Conservation (phyloP, 2,797 vertebrate genomes). For the Lacerta agilis region DNA sequence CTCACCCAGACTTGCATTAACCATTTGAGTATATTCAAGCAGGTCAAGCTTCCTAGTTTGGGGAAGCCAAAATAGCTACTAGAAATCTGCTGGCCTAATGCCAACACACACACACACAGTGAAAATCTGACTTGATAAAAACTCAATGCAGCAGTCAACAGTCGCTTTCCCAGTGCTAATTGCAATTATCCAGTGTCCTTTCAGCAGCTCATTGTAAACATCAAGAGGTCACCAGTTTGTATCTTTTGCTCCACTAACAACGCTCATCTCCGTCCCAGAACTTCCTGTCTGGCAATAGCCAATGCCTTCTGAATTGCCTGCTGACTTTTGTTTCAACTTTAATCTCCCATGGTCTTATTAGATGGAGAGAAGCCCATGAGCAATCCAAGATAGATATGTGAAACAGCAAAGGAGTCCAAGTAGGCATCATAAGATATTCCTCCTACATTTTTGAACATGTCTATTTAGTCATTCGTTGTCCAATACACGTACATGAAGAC, state of each 20-base stretch:
- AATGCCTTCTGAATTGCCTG: constrained; percentile 50
- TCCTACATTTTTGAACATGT: not conserved
- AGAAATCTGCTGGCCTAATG: not conserved
- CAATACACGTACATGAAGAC: not conserved
- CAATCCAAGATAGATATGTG: constrained; percentile 49
- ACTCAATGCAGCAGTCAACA: constrained; percentile 54
- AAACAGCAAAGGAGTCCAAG: constrained; percentile 48
- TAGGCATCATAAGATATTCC: constrained; percentile 70
- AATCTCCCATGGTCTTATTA: constrained; percentile 56
- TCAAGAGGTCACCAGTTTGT: constrained; percentile 73
- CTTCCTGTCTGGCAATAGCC: constrained; percentile 69
- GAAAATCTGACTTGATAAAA: constrained; percentile 38
- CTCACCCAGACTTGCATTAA: constrained; percentile 8
- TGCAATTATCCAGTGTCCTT: constrained; percentile 74
- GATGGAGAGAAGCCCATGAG: constrained; percentile 24
- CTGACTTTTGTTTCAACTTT: constrained; percentile 61
- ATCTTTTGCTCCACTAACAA: constrained; percentile 56
- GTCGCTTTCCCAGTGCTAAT: constrained; percentile 58
- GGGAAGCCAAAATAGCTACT: not conserved
- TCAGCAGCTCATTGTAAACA: constrained; percentile 67
- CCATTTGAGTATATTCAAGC: constrained; percentile 44
- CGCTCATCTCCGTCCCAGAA: constrained; percentile 60
- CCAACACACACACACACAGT: not conserved
- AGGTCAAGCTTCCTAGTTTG: not conserved
- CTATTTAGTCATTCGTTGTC: not conserved